phyloP scores from a whole-genome alignment of 2,797 vertebrate genomes.

The Strix occidentalis region DNA sequence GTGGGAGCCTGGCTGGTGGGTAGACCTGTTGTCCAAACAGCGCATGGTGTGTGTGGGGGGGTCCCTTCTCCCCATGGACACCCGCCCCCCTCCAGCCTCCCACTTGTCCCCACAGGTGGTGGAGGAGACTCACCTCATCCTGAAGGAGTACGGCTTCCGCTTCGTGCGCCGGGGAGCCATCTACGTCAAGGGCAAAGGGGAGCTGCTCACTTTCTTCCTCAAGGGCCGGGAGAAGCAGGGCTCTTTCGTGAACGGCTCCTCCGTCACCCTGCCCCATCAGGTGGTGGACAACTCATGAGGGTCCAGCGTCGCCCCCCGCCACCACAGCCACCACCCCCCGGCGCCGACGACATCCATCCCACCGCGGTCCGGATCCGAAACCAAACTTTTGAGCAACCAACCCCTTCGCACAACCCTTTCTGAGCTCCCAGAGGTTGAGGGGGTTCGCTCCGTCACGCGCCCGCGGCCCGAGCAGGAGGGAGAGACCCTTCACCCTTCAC shows the following conservation, averaged over 20 bases:
- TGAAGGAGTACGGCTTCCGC: constrained; percentile 91
- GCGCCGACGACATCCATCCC: background rate
- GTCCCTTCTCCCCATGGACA: background rate
- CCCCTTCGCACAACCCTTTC: background rate
- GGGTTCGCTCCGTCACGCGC: background rate
- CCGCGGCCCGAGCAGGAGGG: background rate
- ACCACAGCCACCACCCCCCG: background rate
- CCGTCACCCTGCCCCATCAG: constrained; percentile 88
- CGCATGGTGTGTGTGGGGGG: rapidly evolving
- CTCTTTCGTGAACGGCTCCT: constrained; percentile 73
- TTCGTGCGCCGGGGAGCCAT: constrained; percentile 91
- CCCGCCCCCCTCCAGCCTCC: background rate
- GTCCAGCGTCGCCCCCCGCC: rapidly evolving
- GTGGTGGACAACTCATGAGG: constrained; percentile 89
- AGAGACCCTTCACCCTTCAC: background rate
- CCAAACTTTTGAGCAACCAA: background rate
- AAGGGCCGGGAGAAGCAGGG: constrained; percentile 89
- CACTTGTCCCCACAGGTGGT: constrained; percentile 82
- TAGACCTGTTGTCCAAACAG: background rate
- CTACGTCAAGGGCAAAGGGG: constrained; percentile 95
- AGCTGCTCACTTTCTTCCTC: constrained; percentile 93
- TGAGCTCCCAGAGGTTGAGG: background rate
- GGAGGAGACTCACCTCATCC: constrained; percentile 89
- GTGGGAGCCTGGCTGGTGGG: background rate
- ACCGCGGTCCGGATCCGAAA: background rate